These are phyloP conservation scores for Sinocyclocheilus rhinocerous DNA, from an alignment of 2,113 vertebrate species.

Conservation along the genomic window DNA sequence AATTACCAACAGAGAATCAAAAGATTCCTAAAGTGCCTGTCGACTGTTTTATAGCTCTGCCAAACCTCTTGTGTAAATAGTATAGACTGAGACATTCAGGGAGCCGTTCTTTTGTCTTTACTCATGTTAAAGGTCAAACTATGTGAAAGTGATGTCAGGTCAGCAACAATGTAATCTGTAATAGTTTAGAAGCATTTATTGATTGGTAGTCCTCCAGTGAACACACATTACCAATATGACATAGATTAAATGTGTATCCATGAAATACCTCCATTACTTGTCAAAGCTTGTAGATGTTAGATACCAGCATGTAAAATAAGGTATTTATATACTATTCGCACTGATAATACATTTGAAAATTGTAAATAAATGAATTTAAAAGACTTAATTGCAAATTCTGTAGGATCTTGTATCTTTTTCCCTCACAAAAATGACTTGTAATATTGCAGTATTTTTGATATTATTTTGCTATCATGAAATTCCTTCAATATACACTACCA, in stretches of 20 bases:
- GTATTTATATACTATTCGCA: constrained; percentile 47
- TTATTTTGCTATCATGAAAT: not conserved
- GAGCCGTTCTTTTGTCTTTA: not conserved
- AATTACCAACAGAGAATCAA: constrained; percentile 21
- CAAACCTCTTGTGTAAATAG: constrained; percentile 21
- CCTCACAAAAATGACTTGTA: no score
- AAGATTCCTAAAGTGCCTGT: constrained; percentile 25
- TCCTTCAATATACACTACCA: not conserved
- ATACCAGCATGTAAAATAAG: constrained; percentile 25
- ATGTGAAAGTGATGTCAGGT: constrained; percentile 4
- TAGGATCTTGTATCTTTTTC: not conserved
- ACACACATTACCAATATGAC: not conserved
- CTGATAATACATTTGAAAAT: constrained; percentile 44
- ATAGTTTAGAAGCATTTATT: not conserved
- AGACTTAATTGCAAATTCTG: not conserved
- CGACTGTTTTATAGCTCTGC: constrained; percentile 11
- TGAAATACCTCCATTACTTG: constrained; percentile 23
- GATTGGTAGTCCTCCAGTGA: not conserved
- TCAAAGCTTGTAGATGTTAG: constrained; percentile 29
- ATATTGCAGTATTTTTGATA: no score
- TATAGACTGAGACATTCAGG: constrained; percentile 39
- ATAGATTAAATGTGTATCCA: constrained; percentile 16
- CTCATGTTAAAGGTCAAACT: not conserved
- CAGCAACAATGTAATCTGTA: constrained; percentile 10
- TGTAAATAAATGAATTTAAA: constrained; percentile 51